Evolutionary conservation across 2,113 vertebrate genomes (phyloP), one percentile per base, ranked within the genome.

Genomic region (Clarias batrachus): DNA sequence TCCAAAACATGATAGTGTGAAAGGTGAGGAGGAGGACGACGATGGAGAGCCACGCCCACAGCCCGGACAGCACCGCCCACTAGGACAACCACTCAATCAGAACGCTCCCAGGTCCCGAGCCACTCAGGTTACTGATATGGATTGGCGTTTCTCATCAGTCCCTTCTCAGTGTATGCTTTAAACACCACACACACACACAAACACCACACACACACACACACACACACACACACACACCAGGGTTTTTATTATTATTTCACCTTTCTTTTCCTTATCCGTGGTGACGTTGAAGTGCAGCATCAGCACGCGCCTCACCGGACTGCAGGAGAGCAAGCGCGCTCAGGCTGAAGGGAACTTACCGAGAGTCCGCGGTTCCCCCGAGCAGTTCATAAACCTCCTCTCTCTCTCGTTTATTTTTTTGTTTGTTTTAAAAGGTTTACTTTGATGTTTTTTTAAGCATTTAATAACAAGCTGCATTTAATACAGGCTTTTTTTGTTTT

Each of bases 381-480:
- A 93, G 92, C 73, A 97, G 95, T 95, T 96, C 95, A 97, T 97
- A 97, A 96, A 95, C 96, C 94, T 89, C 93, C 92, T 86, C 93
- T 88, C 92, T 94, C 93, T 92, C 92, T 92, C 90, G 21, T 48
- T 13, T 25, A 54, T 37, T 94, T 56, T 1, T 81, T 84, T 84
- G 52, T 87, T 12, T 56, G 13, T 62, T 79, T 41, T 78, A 52
- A 30, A 59, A 92, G 30, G 60, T 88, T 56, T 62, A 12, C 30
- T 63, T 71, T 48, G n/a, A 63, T 62, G 1, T 79, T 73, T 52
- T 70, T 74, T 74, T 12, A 95, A 90, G 96, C 97, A 93, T 94
- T 94, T 97, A 94, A 96, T 95, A 94, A 96, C 96, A 97, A 97
- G 93, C 94, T 95, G 94, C 96, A 97, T 98, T 98, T 97, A 97